Evolutionary conservation across 2,888 invertebrate species (phyloP).

Genomic region (Thysanoteuthis rhombus): DNA sequence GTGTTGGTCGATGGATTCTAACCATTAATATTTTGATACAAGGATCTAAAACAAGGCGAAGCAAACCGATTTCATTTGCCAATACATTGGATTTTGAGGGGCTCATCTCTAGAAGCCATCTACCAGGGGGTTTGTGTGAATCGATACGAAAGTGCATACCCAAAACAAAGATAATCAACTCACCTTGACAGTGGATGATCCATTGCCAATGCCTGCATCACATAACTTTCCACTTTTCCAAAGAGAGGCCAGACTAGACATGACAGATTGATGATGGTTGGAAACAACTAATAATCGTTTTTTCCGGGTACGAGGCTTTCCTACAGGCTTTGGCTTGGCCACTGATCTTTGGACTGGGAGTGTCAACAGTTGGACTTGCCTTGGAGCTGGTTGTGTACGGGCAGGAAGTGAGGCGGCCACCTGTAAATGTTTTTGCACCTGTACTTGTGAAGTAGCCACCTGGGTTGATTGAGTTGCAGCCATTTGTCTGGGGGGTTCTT

Average conservation of each 20-base stretch:
- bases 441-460: neutral
- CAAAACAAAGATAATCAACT: neutral
- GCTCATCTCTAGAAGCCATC: no score
- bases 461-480: no score
- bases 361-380: neutral
- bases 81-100: no score
- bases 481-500: no score
- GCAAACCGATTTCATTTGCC: no score
- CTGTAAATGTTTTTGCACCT: conserved; percentile 1
- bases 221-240: conserved; percentile 22
- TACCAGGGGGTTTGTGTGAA: no score
- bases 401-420: neutral
- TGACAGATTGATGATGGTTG: neutral
- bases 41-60: neutral
- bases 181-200: neutral
- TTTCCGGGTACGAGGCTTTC: neutral
- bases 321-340: neutral
- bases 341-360: neutral
- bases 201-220: conserved; percentile 20
- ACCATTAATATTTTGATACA: no score
- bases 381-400: neutral
- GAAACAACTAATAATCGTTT: conserved; percentile 15
- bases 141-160: neutral
- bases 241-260: neutral
- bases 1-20: no score